Base-by-base conservation (phyloP, 2,888 invertebrate species). In the Acheta domesticus region DNA sequence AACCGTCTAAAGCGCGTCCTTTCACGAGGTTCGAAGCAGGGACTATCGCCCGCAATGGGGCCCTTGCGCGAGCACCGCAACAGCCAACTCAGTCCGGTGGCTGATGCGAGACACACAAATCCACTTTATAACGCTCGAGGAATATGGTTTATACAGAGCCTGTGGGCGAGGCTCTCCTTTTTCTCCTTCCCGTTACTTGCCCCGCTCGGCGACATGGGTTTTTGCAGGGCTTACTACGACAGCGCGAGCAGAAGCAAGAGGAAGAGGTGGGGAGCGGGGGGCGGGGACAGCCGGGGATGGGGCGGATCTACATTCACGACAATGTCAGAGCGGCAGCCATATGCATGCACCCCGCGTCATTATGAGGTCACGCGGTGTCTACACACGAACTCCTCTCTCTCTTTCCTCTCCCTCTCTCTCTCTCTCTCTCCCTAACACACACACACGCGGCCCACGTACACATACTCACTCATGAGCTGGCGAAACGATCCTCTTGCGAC, bases 81-180 rank as follows among this genome's bases (percentile, higher is more conserved):
- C 36, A 8, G 36, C 36, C 36, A 36, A 36, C 62, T 62, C 62
- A 14, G n/a, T 62, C 62, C n/a, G 14, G 62, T 62, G 62, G 62
- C 62, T 62, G 62, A 62, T 62, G 62, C n/a, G 62, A n/a, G 62
- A 62, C 62, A 62, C 62, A 62, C 62, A 62, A 62, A 62, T 62
- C 62, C 62, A 62, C 62, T 62, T 62, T 62, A 19, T 62, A 14
- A 19, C 62, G n/a, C 62, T 14, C 36, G 36, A 36, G 36, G 36
- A 36, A 36, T 36, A 36, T 36, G 36, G 36, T 36, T 36, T 36
- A 36, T 36, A 36, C 36, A 36, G 36, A 8, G 36, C 36, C 36
- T 36, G 36, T 8, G 36, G 62, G 62, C 14, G 62, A 62, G 62
- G 62, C 62, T 36, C 36, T 36, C 36, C 36, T 36, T 36, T 36